These are phyloP conservation scores for Macrotus californicus DNA, from an alignment of 2,113 vertebrate genomes.

Conservation along the genomic window DNA sequence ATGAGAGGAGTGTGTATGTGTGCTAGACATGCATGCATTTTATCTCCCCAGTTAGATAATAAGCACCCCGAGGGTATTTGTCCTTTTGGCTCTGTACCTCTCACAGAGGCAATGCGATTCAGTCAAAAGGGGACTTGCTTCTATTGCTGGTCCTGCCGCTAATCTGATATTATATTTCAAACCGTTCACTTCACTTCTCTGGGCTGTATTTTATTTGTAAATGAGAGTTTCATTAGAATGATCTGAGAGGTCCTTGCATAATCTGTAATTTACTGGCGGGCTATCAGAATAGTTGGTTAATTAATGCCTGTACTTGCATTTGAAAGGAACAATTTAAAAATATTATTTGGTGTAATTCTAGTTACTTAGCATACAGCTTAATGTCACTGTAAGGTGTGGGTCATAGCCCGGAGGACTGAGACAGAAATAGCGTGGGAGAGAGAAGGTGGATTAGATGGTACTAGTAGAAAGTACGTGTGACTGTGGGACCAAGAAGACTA, in stretches of 20 bases:
- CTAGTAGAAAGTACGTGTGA: background rate
- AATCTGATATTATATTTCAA: background rate
- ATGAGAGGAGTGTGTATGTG: background rate
- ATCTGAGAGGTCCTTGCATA: background rate
- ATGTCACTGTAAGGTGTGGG: background rate
- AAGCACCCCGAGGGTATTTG: background rate
- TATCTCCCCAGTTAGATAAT: background rate
- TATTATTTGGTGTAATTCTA: background rate
- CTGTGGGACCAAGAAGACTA: background rate
- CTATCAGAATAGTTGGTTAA: background rate
- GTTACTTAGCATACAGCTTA: background rate
- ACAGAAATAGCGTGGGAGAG: background rate
- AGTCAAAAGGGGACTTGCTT: background rate
- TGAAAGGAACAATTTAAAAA: background rate
- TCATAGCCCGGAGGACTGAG: background rate
- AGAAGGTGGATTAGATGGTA: background rate
- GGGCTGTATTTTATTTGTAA: background rate
- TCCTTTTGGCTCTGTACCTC: background rate
- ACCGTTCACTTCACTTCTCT: background rate
- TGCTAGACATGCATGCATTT: rapidly evolving
- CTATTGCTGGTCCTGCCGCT: background rate
- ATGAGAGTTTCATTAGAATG: background rate
- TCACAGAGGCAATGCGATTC: background rate
- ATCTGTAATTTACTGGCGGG: background rate
- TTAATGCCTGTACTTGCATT: background rate